A percentile compares a stretch with the other conserved stretches of the same genome.
These are phyloP conservation scores for Dendrolimus houi DNA, from an alignment of 2,888 invertebrate species.

Conservation along the genomic window DNA sequence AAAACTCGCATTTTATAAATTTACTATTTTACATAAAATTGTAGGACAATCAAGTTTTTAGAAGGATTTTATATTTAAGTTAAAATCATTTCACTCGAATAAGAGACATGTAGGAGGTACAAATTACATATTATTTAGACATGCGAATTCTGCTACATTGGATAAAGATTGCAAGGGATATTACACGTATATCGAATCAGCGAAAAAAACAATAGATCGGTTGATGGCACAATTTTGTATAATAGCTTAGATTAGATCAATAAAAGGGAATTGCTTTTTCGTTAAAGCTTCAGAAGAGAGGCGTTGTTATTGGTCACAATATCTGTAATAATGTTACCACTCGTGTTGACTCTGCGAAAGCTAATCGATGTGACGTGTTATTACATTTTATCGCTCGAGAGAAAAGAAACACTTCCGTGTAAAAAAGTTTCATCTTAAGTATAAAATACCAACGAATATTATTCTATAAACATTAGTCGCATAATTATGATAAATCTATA, in stretches of 20 bases:
- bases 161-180: slow-evolving; percentile 3
- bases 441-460: too few relatives aligned
- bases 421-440: slow-evolving; percentile 11
- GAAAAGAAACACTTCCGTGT: slow-evolving; percentile 17
- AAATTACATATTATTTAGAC: neutral
- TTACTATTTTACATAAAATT: neutral
- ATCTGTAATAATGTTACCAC: slow-evolving; percentile 37
- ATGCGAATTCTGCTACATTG: neutral
- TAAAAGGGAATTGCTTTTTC: slow-evolving; percentile 37
- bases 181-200: slow-evolving; percentile 1
- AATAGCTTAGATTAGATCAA: slow-evolving; percentile 31
- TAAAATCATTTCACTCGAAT: too few relatives aligned
- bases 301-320: slow-evolving; percentile 35
- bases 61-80: neutral
- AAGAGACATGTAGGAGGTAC: neutral
- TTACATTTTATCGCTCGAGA: slow-evolving; percentile 32
- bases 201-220: slow-evolving; percentile 19
- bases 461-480: too few relatives aligned
- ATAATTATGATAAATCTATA: too few relatives aligned
- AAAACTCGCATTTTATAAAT: neutral
- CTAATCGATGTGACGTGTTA: slow-evolving; percentile 41
- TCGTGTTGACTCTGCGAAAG: slow-evolving; percentile 36
- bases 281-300: slow-evolving; percentile 23
- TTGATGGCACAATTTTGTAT: slow-evolving; percentile 25
- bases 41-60: neutral